Conservation (phyloP, 2,888 invertebrate genomes). For the Diplolepis rosae region DNA sequence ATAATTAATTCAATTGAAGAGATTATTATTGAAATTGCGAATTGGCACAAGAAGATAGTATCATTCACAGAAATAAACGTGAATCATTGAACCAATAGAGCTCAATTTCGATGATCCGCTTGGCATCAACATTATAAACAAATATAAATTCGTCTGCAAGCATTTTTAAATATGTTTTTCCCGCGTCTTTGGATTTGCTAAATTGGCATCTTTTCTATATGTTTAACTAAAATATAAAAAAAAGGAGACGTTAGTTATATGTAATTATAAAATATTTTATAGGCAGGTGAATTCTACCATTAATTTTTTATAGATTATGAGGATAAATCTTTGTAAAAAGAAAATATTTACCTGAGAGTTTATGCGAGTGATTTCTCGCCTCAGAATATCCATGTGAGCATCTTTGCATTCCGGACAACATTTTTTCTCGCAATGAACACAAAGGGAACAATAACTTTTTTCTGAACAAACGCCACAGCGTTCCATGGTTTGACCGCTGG, state of each 20-base stretch:
- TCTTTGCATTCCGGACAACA: constrained; percentile 97
- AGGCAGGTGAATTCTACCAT: no score
- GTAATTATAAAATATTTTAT: no score
- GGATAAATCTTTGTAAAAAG: no score
- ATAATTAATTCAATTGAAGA: neutral
- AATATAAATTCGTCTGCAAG: constrained; percentile 11
- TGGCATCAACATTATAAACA: constrained; percentile 24
- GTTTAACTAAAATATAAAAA: no score
- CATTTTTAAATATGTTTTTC: neutral
- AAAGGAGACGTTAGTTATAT: no score
- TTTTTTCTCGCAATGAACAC: constrained; percentile 97
- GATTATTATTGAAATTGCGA: neutral
- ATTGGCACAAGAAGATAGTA: constrained; percentile 18
- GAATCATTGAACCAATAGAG: constrained; percentile 13
- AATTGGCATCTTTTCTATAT: no score
- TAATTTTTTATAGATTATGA: no score
- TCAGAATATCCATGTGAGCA: constrained; percentile 95
- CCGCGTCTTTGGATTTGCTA: neutral
- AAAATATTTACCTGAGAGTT: constrained; percentile 82
- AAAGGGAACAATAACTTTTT: constrained; percentile 90
- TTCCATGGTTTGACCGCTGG: constrained; percentile 94
- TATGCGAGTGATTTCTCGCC: constrained; percentile 91
- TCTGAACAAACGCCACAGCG: constrained; percentile 95
- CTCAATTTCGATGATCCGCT: neutral
- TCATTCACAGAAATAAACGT: constrained; percentile 29